phyloP scores from a whole-genome alignment of 2,797 vertebrate species.

The Ctenopoma kingsleyae region DNA sequence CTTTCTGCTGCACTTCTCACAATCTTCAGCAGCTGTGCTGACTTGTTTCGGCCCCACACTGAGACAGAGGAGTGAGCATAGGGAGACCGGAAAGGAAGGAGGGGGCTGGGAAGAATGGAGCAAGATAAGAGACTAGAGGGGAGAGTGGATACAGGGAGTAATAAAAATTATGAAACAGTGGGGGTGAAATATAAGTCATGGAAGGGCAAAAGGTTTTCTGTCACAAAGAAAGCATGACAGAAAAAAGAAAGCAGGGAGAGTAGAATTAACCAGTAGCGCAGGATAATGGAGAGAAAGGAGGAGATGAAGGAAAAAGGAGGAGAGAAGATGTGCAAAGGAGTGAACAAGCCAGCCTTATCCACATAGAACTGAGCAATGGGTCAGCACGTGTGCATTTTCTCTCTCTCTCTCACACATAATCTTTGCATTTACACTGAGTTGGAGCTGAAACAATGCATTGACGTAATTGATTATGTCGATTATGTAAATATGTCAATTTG shows the following conservation, averaged over 20 bases:
- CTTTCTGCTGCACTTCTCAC: background rate
- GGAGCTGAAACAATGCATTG: too few species aligned
- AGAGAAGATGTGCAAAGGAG: background rate
- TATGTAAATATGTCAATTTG: too few species aligned
- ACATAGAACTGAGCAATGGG: conserved; percentile 2
- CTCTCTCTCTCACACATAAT: conserved; percentile 1
- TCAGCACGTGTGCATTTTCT: background rate
- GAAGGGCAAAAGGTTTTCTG: background rate
- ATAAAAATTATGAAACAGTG: conserved; percentile 8
- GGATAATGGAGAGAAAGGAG: conserved; percentile 6
- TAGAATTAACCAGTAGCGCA: conserved; percentile 2
- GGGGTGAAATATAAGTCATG: background rate
- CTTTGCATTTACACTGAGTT: conserved; percentile 6
- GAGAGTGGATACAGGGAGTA: background rate
- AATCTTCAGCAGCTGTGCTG: conserved; percentile 9
- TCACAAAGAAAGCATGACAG: background rate
- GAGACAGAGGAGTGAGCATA: conserved; percentile 6
- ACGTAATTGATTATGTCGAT: too few species aligned
- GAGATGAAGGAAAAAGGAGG: conserved; percentile 1
- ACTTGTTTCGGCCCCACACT: conserved; percentile 1
- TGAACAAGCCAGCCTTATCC: conserved; percentile 25
- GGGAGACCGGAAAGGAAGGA: background rate
- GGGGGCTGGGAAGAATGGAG: conserved; percentile 1
- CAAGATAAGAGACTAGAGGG: conserved; percentile 18
- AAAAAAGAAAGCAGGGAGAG: background rate